Base-by-base conservation (phyloP, 2,113 vertebrate species). In the Carollia perspicillata region DNA sequence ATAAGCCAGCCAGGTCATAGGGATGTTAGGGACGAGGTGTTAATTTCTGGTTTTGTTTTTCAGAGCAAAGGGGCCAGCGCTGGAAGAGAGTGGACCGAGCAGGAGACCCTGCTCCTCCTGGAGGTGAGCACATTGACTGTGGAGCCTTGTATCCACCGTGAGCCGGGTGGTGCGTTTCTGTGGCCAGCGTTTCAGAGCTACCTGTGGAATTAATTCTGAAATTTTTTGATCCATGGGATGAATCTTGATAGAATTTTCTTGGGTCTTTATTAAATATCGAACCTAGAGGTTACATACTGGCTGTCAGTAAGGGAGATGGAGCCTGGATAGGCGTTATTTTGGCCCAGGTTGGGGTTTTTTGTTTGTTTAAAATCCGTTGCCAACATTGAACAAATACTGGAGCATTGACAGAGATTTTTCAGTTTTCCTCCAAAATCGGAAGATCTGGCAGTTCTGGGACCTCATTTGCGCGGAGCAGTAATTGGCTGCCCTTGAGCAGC, bases 51-150 rank as follows among this genome's bases (percentile, higher is more conserved):
- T 37, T 83, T 95, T 95, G 51, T 71, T 84, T 90, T 86, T 47
- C n/a, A 99, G 99, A 99, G 98, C 93, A 99, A 99, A 98, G 98
- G 98, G 0, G 98, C 98, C 7, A 99, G 98, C 89, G 99, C 99
- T 77, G 99, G 99, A 89, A 98, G 99, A 89, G 99, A 99, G 6
- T 99, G 99, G 99, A 99, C 99, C 0, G 99, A 99, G 88, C 99
- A 99, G 95, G 99, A 99, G 98, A 99, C 99, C 0, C 96, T 99
- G 69, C 99, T 99, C 28, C 98, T 99, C 11, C 93, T 99, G 0
- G 99, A 99, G 98, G 99, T 99, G 97, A 99, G 98, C 74, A 8
- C 3, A 5, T 33, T 47, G 30, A 10, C 30, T 8, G 1, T 20
- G 33, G 33, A 16, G 35, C 13, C 3, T 44, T 44, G 75, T 60